A percentile compares a stretch with the other conserved stretches of the same genome.
These are phyloP conservation scores for Monopis laevigella DNA, from an alignment of 2,888 invertebrate genomes.

Conservation along the genomic window DNA sequence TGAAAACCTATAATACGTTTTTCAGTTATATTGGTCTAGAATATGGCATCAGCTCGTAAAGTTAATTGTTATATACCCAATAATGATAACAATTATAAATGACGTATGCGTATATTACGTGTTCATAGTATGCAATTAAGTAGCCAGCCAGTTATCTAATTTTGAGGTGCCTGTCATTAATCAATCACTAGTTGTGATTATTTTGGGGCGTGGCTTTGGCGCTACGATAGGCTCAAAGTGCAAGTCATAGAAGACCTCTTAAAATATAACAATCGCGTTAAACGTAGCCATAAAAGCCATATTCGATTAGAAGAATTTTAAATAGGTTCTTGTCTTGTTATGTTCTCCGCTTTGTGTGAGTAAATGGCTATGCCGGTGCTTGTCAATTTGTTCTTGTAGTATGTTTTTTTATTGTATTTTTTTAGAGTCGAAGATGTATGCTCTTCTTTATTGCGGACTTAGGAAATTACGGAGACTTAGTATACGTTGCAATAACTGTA, in stretches of 20 bases:
- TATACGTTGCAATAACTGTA: too few relatives aligned
- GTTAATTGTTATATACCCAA: too few relatives aligned
- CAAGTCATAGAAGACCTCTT: slow-evolving; percentile 61
- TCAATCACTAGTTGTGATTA: slow-evolving; percentile 35
- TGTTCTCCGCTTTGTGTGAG: slow-evolving; percentile 43
- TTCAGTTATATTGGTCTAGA: too few relatives aligned
- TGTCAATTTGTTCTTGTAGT: too few relatives aligned
- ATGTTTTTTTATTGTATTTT: too few relatives aligned
- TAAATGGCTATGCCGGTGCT: slow-evolving; percentile 31
- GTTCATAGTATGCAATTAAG: slow-evolving; percentile 1
- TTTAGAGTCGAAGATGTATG: too few relatives aligned
- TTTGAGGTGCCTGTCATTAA: slow-evolving; percentile 58
- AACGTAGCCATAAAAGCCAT: slow-evolving; percentile 61
- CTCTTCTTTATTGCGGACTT: too few relatives aligned
- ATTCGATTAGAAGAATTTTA: slow-evolving; percentile 58
- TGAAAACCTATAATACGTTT: too few relatives aligned
- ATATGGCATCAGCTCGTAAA: too few relatives aligned
- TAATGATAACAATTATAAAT: not conserved
- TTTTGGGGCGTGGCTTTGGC: slow-evolving; percentile 36
- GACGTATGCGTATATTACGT: not conserved
- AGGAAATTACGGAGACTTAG: too few relatives aligned
- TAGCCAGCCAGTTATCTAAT: slow-evolving; percentile 44
- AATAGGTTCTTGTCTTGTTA: slow-evolving; percentile 60
- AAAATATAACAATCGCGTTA: slow-evolving; percentile 67
- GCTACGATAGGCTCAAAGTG: slow-evolving; percentile 38